phyloP scores from a whole-genome alignment of 2,113 vertebrate genomes.

The Centrocercus urophasianus region DNA sequence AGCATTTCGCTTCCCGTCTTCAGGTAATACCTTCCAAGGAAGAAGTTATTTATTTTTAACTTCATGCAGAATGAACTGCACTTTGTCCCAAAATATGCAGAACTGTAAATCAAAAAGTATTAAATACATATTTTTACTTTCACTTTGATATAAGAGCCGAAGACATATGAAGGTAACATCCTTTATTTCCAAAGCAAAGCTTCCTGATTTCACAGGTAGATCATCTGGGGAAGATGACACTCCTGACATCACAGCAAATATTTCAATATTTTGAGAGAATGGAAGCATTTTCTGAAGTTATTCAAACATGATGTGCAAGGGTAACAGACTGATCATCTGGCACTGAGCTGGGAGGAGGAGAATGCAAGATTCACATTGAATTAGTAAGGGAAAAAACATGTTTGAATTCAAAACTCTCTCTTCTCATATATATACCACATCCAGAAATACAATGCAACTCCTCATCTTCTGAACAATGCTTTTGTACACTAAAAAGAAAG shows the following conservation, averaged over 20 bases:
- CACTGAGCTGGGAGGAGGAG: neutral
- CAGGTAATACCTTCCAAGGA: neutral
- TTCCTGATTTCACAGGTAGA: neutral
- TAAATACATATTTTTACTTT: neutral
- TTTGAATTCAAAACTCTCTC: neutral
- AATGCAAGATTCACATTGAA: neutral
- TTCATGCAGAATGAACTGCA: neutral
- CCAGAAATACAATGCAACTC: neutral
- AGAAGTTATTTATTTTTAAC: neutral
- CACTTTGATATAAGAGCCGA: neutral
- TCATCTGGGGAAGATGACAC: neutral
- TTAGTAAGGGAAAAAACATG: neutral
- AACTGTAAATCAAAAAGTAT: neutral
- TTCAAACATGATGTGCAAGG: rapidly evolving
- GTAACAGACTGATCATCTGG: neutral
- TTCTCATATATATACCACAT: neutral
- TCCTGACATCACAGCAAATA: neutral
- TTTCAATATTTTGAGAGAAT: neutral
- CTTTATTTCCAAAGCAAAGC: neutral
- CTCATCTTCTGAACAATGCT: neutral
- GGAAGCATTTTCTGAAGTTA: neutral
- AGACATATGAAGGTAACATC: neutral
- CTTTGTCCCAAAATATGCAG: neutral
- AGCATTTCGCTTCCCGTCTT: neutral
- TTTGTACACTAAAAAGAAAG: neutral